Base-by-base conservation (phyloP, 2,888 invertebrate genomes). In the Netelia virgata region DNA sequence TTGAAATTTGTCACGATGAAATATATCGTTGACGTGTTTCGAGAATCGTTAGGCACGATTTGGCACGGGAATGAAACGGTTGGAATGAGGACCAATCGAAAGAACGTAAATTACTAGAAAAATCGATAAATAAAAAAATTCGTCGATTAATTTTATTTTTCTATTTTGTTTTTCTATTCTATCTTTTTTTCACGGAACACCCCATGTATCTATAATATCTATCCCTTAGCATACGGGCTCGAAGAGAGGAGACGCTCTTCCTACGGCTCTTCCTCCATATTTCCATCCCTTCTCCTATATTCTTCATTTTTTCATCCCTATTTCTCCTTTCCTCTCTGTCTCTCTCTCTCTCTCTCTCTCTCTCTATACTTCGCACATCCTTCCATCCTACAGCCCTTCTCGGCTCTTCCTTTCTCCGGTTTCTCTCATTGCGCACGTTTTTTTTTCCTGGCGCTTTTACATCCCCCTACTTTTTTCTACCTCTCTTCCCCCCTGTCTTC, bases 341-440 rank as follows among this genome's bases (percentile, higher is more conserved):
- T 78, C 50, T 59, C 81, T 73, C 72, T 79, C 77, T 66, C 79
- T 47, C 70, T 69, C 63, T 66, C 79, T 47, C 70, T 69, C 63
- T 61, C 72, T 76, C 47, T 66, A 20, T 68, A 73, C 36, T 28
- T 47, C 47, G 75, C 59, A 70, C 61, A n/a, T 63, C n/a, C 70
- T 77, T 72, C 55, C 82, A 43, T 43, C 80, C 77, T 66, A 53
- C 41, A 64, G 36, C 73, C 11, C 59, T 50, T 11, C 28, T 36
- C 36, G 41, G 11, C 36, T 76, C 61, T 10, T 69, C 61, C 75
- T 75, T 64, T 82, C 77, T 16, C 64, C 28, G 11, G 47, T 85
- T 86, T 83, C 84, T 86, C 84, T 86, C 84, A 79, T 53, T 84
- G 70, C 82, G 74, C 73, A 41, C 77, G 61, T 79, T 80, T 79